Evolutionary conservation across 2,113 vertebrate genomes (phyloP).

Genomic region (Vicugna pacos): DNA sequence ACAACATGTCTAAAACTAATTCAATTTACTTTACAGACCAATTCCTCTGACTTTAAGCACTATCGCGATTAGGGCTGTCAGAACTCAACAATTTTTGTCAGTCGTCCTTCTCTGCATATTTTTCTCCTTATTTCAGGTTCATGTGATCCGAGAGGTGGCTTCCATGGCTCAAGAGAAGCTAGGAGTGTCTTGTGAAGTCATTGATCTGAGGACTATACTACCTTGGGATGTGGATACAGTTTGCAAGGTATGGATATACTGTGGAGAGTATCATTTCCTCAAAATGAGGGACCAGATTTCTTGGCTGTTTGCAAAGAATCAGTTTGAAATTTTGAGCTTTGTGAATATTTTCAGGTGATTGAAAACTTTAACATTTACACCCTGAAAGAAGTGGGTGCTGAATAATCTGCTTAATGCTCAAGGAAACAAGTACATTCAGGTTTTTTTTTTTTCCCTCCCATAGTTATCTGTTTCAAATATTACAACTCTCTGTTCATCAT

Average conservation of each 20-base stretch:
- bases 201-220: slow-evolving; percentile 96
- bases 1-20: background rate
- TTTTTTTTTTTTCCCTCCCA: background rate
- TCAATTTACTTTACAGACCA: background rate
- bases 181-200: slow-evolving; percentile 97
- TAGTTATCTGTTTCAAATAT: background rate
- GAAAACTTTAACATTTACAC: background rate
- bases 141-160: slow-evolving; percentile 96
- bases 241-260: slow-evolving; percentile 92
- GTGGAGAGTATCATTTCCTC: background rate
- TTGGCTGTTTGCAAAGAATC: background rate
- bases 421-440: background rate
- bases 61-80: background rate
- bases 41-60: background rate
- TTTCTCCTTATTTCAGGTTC: slow-evolving; percentile 89
- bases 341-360: background rate
- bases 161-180: slow-evolving; percentile 97
- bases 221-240: slow-evolving; percentile 97
- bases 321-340: background rate
- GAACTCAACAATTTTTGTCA: background rate
- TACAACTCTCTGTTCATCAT: background rate
- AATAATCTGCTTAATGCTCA: background rate
- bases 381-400: background rate
- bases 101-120: background rate
- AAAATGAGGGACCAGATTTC: background rate